Percentiles rank a stretch among this genome's conserved stretches.
Evolutionary conservation across 1,140 invertebrate species (phyloP).

Genomic region (Saxidomus purpurata): DNA sequence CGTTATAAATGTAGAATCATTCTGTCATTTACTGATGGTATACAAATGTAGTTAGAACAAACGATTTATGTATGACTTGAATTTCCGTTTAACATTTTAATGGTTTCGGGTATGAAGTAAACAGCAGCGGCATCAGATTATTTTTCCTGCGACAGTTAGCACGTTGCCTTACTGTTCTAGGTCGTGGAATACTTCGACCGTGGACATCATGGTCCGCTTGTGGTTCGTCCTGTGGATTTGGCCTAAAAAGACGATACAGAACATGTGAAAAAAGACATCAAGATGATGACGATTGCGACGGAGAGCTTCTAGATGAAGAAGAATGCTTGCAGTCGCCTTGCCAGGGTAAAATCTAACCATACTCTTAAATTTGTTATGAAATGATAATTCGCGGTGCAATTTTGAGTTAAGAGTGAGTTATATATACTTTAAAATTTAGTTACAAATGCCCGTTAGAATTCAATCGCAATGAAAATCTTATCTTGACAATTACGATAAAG

Average conservation of each 20-base stretch:
- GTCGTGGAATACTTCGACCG: background rate
- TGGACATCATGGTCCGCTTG: background rate
- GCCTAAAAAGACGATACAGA: background rate
- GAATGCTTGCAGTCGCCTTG: background rate
- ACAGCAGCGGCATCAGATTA: background rate
- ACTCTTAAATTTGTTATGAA: background rate
- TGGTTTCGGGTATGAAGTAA: background rate
- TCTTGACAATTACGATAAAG: too few relatives aligned
- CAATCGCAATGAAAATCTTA: too few relatives aligned
- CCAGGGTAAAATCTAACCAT: background rate
- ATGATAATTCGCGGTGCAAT: background rate
- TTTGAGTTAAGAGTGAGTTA: too few relatives aligned
- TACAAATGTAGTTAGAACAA: background rate
- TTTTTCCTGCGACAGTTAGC: background rate
- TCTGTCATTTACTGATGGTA: background rate
- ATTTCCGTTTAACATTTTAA: background rate
- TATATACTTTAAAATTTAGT: too few relatives aligned
- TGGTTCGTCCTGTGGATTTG: background rate
- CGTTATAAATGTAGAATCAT: background rate
- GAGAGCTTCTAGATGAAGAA: background rate
- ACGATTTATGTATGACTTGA: background rate
- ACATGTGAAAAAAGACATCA: background rate
- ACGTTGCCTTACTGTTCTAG: background rate
- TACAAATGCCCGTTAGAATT: too few relatives aligned
- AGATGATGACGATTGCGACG: background rate